Evolutionary conservation across 2,797 vertebrate species (phyloP), one percentile per base, ranked within the genome.

Genomic region (Hylomyscus alleni): DNA sequence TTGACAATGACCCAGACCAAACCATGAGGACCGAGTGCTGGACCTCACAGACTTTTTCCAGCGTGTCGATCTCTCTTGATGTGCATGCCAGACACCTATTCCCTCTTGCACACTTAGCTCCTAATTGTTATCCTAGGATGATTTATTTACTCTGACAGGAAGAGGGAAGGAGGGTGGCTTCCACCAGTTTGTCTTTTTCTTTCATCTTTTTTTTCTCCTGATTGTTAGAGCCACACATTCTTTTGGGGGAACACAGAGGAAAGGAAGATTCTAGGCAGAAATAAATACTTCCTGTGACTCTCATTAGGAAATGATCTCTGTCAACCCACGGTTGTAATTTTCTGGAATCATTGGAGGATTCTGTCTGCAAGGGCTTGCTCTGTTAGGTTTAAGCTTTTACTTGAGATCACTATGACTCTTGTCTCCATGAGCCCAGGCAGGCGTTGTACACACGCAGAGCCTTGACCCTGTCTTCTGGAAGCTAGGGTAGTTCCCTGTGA

Each of bases 101-200:
- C 77, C 86, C 77, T 92, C 44, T 90, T 84, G 96, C 40, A 83
- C 44, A 60, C 86, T 94, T 93, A 84, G 76, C 78, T 93, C 52
- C 80, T 97, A 95, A 94, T 94, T 97, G 91, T 85, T 93, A 89
- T 54, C 85, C 76, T 89, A 84, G 40, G 72, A 82, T 93, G 58
- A 91, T 94, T 91, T 92, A 92, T 96, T 90, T 96, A 77, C 56
- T 95, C 90, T 84, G 62, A 72, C 62, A 93, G 96, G 90, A 91
- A 92, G 78, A 47, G 86, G 88, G 90, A 78, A 91, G 58, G 31
- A 96, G 90, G 58, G 44, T 1, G 84, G 47, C 8, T 88, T 47
- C 72, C 10, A 19, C 10, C 29, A 34, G 60, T 89, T 78, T 91
- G 26, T 65, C 37, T 90, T 81, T 67, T 95, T 78, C 67, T 89